Conservation (phyloP, 2,113 vertebrate species). For the Phylloscopus whistleri region DNA sequence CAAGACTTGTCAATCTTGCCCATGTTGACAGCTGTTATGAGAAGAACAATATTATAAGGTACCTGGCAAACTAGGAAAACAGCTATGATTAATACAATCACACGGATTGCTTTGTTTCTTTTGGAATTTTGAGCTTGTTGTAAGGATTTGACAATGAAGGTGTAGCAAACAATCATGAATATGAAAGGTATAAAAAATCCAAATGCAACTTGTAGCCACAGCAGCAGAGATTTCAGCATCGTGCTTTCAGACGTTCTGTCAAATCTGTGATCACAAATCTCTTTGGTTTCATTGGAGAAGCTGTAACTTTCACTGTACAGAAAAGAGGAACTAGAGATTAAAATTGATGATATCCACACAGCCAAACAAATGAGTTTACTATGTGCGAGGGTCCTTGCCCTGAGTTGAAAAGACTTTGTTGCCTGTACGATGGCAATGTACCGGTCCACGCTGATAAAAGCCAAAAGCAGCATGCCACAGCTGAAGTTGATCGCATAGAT, state of each 20-base stretch:
- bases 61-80: constrained; percentile 86
- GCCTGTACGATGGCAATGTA: constrained; percentile 91
- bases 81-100: constrained; percentile 82
- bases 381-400: constrained; percentile 67
- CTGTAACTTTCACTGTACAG: constrained; percentile 67
- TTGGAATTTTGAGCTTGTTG: constrained; percentile 83
- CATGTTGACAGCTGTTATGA: constrained; percentile 64
- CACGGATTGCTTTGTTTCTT: constrained; percentile 85
- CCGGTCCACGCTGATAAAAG: constrained; percentile 87
- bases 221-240: constrained; percentile 67
- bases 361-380: constrained; percentile 73
- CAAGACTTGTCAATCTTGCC: constrained; percentile 58
- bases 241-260: not conserved
- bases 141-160: constrained; percentile 77
- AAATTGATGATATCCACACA: constrained; percentile 78
- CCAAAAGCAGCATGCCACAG: constrained; percentile 88
- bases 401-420: constrained; percentile 81
- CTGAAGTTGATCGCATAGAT: constrained; percentile 88
- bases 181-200: constrained; percentile 87
- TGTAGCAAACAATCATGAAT: constrained; percentile 87
- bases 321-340: constrained; percentile 81
- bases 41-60: constrained; percentile 82
- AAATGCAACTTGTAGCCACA: constrained; percentile 76
- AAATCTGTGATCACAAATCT: constrained; percentile 77
- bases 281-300: not conserved